Conservation (phyloP, 2,113 vertebrate species). For the Neogale vison region DNA sequence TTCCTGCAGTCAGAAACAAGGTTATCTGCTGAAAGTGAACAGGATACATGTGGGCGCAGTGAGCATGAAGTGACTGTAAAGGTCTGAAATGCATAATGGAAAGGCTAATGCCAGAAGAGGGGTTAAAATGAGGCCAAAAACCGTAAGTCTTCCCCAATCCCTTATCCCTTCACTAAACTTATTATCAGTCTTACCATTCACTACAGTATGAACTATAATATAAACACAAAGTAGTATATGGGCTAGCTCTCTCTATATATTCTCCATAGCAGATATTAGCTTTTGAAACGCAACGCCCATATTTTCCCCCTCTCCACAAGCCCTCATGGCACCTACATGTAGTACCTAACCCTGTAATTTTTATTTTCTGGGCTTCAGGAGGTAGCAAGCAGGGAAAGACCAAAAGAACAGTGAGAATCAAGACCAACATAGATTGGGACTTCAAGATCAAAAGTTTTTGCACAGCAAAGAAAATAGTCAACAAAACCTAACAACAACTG, state of each 20-base stretch:
- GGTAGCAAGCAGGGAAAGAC: not conserved
- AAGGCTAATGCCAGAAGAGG: not conserved
- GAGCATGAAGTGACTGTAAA: not conserved
- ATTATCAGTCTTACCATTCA: not conserved
- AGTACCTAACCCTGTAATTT: not conserved
- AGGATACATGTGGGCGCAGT: not conserved
- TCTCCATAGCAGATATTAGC: not conserved
- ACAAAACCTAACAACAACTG: too few relatives aligned
- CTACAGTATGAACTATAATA: not conserved
- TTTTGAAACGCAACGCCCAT: not conserved
- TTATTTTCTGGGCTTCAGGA: not conserved
- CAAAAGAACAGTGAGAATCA: conserved; percentile 13
- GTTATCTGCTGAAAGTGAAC: not conserved
- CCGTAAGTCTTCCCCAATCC: not conserved
- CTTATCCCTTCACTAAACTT: not conserved
- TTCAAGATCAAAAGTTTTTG: too few relatives aligned
- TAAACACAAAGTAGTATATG: not conserved
- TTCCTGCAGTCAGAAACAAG: not conserved
- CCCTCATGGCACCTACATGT: not conserved
- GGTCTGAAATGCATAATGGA: conserved; percentile 8
- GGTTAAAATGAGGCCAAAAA: conserved; percentile 24
- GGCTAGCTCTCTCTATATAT: not conserved
- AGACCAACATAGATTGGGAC: not conserved
- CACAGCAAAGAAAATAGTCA: too few relatives aligned
- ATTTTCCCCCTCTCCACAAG: not conserved